phyloP scores from a whole-genome alignment of 2,888 invertebrate species.

The Drosophila paucipuncta region DNA sequence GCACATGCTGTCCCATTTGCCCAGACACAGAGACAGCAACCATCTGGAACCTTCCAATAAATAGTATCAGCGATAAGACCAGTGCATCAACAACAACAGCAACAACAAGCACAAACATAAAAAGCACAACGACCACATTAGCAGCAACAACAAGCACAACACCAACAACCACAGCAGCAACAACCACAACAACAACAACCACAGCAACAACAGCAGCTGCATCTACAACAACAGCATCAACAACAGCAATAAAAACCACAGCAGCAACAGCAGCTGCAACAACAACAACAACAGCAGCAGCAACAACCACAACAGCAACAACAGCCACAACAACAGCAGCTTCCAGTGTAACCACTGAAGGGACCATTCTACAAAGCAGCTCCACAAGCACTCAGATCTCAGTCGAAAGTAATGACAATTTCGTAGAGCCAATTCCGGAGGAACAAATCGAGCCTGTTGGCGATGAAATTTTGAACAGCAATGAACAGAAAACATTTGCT shows the following conservation, averaged over 20 bases:
- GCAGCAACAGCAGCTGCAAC: neutral
- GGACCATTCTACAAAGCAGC: conserved; percentile 8
- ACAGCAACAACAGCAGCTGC: neutral
- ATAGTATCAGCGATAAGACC: neutral
- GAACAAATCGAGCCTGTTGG: neutral
- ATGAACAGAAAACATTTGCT: neutral
- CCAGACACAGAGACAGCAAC: conserved; percentile 19
- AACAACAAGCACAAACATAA: neutral
- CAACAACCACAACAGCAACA: neutral
- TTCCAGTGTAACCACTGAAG: conserved; percentile 10
- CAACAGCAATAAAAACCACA: neutral
- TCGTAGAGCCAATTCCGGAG: neutral
- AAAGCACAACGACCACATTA: neutral
- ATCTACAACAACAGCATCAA: neutral
- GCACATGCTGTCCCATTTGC: conserved; percentile 82
- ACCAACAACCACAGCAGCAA: neutral
- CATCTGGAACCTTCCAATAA: neutral
- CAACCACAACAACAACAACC: neutral
- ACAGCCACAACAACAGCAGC: conserved; percentile 6
- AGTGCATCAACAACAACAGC: conserved; percentile 2
- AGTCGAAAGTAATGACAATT: conserved; percentile 1
- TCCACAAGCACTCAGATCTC: conserved; percentile 3
- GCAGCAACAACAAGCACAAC: neutral
- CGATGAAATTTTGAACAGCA: neutral
- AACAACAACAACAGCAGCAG: neutral